Evolutionary conservation across 1,140 invertebrate species (phyloP), one percentile per base, ranked within the genome.

Genomic region (Drosophila baimaii): DNA sequence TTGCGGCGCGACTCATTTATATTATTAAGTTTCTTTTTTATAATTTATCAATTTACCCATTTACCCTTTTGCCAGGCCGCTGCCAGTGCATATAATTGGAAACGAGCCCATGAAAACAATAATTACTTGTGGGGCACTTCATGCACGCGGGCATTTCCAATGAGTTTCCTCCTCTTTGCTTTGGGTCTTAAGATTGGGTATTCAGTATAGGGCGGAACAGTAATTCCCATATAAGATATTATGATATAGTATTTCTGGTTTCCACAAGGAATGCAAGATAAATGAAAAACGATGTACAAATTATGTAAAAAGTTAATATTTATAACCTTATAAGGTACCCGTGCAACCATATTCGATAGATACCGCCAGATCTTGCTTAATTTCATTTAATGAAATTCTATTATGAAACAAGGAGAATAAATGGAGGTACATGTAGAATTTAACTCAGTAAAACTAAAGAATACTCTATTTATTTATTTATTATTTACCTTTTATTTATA

Each of bases 11-110:
- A 44, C 78, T 79, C 83, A 84, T 83, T 79, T 79, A 84, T 84
- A 83, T 83, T 77, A 83, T 84, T 77, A 84, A 79, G 72, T 83
- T 88, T 79, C 78, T 66, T 70, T 62, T 79, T 82, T 55, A 72
- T 64, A 77, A 83, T 79, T 79, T 77, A 79, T 77, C 49, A 86
- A 66, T 69, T 88, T 71, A 39, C 49, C 66, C 68, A 68, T 86
- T 77, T 21, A 46, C 66, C 68, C 68, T 86, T 77, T 21, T 29
- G 58, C 71, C 55, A 58, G 59, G 63, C 37, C 51, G 31, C 29
- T 29, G 35, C 47, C 44, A 39, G 39, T 57, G 37, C 37, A 57
- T 57, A 66, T 57, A 66, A 56, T 74, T n/a, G 15, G 27, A 47
- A 62, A 37, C 15, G 59, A 52, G 51, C 59, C 39, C 47, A 65